These are phyloP conservation scores for Lycophotia porphyrea DNA, from an alignment of 2,888 invertebrate species.

Conservation along the genomic window DNA sequence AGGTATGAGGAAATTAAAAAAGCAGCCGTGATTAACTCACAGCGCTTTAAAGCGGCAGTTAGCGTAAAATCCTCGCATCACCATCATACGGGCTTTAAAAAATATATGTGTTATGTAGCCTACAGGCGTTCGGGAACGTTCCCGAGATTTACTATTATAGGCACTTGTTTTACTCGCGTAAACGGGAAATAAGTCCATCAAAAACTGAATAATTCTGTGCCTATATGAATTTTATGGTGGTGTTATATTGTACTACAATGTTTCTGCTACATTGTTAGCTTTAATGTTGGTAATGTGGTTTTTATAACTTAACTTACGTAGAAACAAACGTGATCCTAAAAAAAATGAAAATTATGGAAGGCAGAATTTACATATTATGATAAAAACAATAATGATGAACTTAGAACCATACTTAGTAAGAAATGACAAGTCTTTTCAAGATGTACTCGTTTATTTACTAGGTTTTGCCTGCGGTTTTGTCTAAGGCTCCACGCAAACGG, in stretches of 20 bases:
- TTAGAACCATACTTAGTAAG: background rate
- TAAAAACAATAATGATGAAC: background rate
- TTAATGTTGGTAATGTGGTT: constrained; percentile 17
- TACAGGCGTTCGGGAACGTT: constrained; percentile 29
- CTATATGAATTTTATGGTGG: constrained; percentile 25
- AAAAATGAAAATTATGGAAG: background rate
- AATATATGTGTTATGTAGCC: constrained; percentile 44
- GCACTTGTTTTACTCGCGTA: constrained; percentile 66
- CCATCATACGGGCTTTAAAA: constrained; percentile 51
- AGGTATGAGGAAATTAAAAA: constrained; percentile 43
- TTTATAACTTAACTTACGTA: constrained; percentile 20
- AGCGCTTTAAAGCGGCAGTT: constrained; percentile 39
- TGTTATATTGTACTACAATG: constrained; percentile 36
- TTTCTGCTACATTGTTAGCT: constrained; percentile 22
- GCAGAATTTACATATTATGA: background rate
- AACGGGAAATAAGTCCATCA: constrained; percentile 62
- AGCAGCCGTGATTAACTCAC: constrained; percentile 58
- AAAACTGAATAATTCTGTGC: constrained; percentile 47
- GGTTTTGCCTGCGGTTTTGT: background rate
- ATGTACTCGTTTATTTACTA: background rate
- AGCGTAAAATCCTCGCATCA: constrained; percentile 54
- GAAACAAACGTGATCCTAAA: background rate
- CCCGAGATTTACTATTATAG: constrained; percentile 69
- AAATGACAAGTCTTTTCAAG: background rate
- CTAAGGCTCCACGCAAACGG: too few relatives aligned